These are phyloP conservation scores for Campylomormyrus tamandua DNA, from an alignment of 2,113 vertebrate genomes.

Conservation along the genomic window DNA sequence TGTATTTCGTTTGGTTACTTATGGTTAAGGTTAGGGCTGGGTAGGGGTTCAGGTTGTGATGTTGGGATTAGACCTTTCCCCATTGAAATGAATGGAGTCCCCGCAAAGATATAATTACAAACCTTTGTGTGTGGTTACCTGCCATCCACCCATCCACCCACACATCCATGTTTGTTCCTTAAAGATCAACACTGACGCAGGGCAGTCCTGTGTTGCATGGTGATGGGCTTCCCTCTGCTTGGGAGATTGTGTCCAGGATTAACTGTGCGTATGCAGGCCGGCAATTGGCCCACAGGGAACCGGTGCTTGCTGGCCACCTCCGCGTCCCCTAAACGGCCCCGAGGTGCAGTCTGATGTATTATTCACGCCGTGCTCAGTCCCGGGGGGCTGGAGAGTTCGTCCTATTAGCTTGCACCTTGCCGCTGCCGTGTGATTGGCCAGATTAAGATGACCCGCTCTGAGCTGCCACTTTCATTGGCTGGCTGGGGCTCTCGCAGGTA, in stretches of 20 bases:
- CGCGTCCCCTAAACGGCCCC: background rate
- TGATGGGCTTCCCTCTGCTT: background rate
- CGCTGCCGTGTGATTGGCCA: background rate
- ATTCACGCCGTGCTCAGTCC: background rate
- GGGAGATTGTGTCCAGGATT: background rate
- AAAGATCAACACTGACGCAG: background rate
- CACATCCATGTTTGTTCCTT: background rate
- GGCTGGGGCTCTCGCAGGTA: background rate
- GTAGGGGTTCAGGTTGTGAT: no score
- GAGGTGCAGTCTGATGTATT: background rate
- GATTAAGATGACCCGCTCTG: background rate
- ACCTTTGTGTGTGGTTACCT: background rate
- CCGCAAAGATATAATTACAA: no score
- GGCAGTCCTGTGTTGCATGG: background rate
- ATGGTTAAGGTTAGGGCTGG: no score
- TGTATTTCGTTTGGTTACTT: no score
- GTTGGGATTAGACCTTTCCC: no score
- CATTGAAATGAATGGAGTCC: no score
- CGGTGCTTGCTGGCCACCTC: background rate
- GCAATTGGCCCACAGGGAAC: background rate
- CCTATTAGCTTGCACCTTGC: background rate
- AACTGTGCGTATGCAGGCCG: background rate
- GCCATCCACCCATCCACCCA: background rate
- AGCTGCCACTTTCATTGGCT: background rate
- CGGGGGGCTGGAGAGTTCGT: background rate